These are phyloP conservation scores for Trinorchestia longiramus DNA, from an alignment of 1,140 invertebrate genomes.

Conservation along the genomic window DNA sequence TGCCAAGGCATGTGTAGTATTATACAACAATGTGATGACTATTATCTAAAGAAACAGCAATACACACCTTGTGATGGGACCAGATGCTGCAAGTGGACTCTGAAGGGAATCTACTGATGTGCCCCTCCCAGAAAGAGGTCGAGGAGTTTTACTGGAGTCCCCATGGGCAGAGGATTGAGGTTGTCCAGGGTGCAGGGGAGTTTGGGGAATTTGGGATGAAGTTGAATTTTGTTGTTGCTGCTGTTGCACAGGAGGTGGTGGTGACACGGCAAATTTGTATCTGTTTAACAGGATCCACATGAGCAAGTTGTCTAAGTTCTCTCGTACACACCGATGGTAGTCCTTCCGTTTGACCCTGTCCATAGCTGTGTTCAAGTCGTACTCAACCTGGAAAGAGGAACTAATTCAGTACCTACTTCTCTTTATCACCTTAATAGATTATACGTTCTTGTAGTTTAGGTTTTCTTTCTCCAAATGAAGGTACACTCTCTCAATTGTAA, in stretches of 20 bases:
- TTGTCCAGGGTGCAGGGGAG: background rate
- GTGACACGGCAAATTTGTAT: conserved; percentile 41
- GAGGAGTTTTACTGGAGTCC: background rate
- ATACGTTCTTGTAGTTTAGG: background rate
- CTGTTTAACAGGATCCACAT: conserved; percentile 43
- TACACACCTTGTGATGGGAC: conserved; percentile 31
- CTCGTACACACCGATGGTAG: conserved; percentile 3
- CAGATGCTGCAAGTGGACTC: background rate
- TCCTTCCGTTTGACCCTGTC: conserved; percentile 12
- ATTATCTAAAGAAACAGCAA: background rate
- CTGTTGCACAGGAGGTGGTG: background rate
- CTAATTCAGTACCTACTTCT: too few relatives aligned
- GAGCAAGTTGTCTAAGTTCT: conserved; percentile 8
- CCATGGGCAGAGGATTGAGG: conserved; percentile 4
- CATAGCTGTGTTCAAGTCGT: conserved; percentile 6
- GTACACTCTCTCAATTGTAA: too few relatives aligned
- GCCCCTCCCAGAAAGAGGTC: background rate
- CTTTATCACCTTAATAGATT: background rate
- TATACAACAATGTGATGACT: too few relatives aligned
- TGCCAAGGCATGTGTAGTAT: too few relatives aligned
- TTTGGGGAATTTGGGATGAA: background rate
- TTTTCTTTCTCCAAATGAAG: background rate
- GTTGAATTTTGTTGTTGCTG: conserved; percentile 8
- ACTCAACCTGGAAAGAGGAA: conserved; percentile 6
- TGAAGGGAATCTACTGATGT: background rate